Conservation (phyloP, 2,113 vertebrate genomes). For the Chaetodon trifascialis region DNA sequence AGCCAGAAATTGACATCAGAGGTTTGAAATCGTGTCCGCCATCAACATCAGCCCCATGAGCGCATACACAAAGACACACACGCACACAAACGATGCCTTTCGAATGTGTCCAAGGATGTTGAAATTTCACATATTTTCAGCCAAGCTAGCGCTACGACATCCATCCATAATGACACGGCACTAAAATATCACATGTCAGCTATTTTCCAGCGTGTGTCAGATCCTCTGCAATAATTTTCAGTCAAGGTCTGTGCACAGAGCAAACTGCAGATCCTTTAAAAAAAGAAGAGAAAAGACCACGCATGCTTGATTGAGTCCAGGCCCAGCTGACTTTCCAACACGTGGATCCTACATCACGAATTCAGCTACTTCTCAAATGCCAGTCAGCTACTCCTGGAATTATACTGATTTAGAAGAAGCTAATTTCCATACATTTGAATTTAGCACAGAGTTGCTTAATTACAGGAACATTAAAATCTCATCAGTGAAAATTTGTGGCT, state of each 20-base stretch:
- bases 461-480: conserved; percentile 35
- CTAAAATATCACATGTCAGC: conserved; percentile 49
- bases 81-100: conserved; percentile 22
- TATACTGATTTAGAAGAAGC: conserved; percentile 21
- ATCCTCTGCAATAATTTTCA: conserved; percentile 60
- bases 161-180: conserved; percentile 37
- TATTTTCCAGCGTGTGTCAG: conserved; percentile 54
- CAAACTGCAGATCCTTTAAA: conserved; percentile 53
- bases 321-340: conserved; percentile 67
- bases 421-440: conserved; percentile 53
- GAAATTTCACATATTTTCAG: conserved; percentile 21
- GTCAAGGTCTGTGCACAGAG: conserved; percentile 54
- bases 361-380: conserved; percentile 46
- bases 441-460: conserved; percentile 38
- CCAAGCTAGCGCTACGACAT: conserved; percentile 31
- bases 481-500: conserved; percentile 24
- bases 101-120: conserved; percentile 22
- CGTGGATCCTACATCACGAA: conserved; percentile 53
- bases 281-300: conserved; percentile 61
- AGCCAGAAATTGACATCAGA: conserved; percentile 46
- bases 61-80: conserved; percentile 1
- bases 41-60: not conserved
- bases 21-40: not conserved
- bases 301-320: conserved; percentile 72
- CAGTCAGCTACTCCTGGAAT: conserved; percentile 25